phyloP scores from a whole-genome alignment of 53 echinoderm and acorn worm species.

The Temnopleurus reevesii region DNA sequence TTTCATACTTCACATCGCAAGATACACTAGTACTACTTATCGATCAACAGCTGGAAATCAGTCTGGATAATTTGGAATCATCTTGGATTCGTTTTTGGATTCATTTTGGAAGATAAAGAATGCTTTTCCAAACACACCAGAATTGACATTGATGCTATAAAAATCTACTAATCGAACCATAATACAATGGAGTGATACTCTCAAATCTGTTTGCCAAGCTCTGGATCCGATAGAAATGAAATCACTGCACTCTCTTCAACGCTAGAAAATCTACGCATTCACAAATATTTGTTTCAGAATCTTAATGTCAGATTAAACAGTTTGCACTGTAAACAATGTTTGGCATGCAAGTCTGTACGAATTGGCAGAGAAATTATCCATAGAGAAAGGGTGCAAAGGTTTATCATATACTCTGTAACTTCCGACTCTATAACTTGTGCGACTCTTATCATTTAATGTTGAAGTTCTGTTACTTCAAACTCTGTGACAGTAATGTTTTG shows the following conservation, averaged over 20 bases:
- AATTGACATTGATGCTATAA: not conserved
- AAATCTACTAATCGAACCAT: not conserved
- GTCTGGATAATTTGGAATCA: no score
- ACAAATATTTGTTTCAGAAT: conserved; percentile 25
- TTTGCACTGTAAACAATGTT: not conserved
- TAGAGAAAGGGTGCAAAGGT: not conserved
- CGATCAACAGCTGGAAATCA: not conserved
- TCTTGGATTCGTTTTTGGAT: no score
- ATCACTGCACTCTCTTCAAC: not conserved
- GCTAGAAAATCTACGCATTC: not conserved
- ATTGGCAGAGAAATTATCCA: not conserved
- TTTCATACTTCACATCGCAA: not conserved
- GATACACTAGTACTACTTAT: not conserved
- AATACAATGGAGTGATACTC: not conserved
- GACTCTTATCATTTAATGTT: not conserved
- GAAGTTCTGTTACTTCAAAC: not conserved
- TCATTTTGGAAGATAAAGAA: no score
- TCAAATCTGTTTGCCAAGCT: not conserved
- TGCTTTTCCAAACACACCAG: no score
- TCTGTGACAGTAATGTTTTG: not conserved
- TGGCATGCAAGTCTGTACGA: not conserved
- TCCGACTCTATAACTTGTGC: not conserved
- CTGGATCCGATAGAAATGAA: not conserved
- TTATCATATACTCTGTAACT: not conserved
- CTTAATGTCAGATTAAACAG: not conserved